Conservation (phyloP, 2,888 invertebrate species). For the Pyrocoelia pectoralis region DNA sequence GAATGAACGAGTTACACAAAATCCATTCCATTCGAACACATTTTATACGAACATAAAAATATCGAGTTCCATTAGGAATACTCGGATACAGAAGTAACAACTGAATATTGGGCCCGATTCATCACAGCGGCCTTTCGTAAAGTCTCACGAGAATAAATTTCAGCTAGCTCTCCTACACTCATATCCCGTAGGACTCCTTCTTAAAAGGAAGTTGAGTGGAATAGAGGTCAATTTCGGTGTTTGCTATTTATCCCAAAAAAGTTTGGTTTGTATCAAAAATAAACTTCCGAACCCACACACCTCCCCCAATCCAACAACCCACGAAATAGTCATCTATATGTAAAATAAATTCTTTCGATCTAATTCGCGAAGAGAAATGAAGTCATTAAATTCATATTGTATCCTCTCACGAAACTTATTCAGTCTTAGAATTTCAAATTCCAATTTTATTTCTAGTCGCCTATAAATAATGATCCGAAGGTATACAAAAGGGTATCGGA, state of each 20-base stretch:
- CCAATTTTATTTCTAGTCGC: not conserved
- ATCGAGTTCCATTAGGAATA: constrained; percentile 48
- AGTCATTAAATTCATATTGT: not conserved
- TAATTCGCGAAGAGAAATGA: not conserved
- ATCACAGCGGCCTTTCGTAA: constrained; percentile 39
- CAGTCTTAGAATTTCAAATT: not conserved
- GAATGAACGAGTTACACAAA: constrained; percentile 37
- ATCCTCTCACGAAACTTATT: not conserved
- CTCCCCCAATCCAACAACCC: too few relatives aligned
- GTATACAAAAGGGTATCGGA: constrained; percentile 1
- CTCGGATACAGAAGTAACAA: constrained; percentile 47
- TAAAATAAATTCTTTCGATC: too few relatives aligned
- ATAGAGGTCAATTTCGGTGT: constrained; percentile 42
- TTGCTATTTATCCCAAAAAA: constrained; percentile 35
- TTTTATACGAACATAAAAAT: constrained; percentile 45
- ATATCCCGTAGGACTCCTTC: constrained; percentile 42
- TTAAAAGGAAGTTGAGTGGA: constrained; percentile 41
- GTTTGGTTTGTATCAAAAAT: constrained; percentile 28
- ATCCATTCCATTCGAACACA: constrained; percentile 42
- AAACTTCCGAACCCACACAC: not conserved
- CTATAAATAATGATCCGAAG: not conserved
- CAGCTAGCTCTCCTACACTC: constrained; percentile 23
- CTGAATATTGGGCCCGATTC: constrained; percentile 49
- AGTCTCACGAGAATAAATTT: constrained; percentile 32
- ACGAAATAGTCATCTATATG: too few relatives aligned